Evolutionary conservation across 2,797 vertebrate genomes (phyloP).

Genomic region (Triplophysa bombifrons): DNA sequence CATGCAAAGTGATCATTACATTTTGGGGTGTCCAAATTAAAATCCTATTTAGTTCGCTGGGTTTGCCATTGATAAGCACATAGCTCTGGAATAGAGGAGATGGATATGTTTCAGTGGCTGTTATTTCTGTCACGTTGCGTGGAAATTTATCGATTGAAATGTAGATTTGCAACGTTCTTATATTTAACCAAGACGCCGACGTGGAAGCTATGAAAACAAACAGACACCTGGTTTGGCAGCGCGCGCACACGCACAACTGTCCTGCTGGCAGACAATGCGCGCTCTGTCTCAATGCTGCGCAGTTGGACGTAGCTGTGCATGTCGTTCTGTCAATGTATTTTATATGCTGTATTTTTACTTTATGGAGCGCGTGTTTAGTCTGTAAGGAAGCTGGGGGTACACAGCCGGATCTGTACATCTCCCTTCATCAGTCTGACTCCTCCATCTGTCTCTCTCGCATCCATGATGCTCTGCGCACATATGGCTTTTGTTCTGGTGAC

Average conservation of each 20-base stretch:
- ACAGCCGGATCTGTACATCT: neutral
- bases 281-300: constrained; percentile 68
- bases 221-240: constrained; percentile 47
- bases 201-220: constrained; percentile 33
- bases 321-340: constrained; percentile 27
- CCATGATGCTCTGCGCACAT: constrained; percentile 44
- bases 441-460: constrained; percentile 40
- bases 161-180: neutral
- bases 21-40: neutral
- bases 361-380: neutral
- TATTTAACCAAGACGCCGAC: neutral
- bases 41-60: neutral
- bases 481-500: constrained; percentile 53
- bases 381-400: neutral
- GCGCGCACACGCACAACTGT: constrained; percentile 46
- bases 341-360: constrained; percentile 45
- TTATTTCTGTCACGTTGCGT: neutral
- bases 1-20: neutral
- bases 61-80: neutral
- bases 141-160: neutral
- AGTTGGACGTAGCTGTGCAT: constrained; percentile 74
- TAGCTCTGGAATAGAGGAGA: neutral
- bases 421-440: constrained; percentile 31
- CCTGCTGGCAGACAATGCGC: constrained; percentile 70
- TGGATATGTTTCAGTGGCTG: too few species aligned